Evolutionary conservation across 23 tunicate species (phyloP).

Genomic region (Trididemnum nubilum): DNA sequence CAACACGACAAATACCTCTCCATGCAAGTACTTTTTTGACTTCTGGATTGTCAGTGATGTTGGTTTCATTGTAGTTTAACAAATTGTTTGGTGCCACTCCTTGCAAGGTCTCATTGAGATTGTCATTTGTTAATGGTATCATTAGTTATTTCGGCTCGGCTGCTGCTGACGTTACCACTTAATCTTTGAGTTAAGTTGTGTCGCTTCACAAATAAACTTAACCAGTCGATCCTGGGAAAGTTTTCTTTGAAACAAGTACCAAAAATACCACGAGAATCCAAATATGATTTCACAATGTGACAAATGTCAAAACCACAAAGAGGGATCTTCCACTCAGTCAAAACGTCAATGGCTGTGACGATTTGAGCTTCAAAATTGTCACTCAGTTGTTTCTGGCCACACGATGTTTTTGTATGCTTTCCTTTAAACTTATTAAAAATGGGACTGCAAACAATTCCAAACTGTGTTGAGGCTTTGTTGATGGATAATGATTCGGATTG

Average conservation of each 20-base stretch:
- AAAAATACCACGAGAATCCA: neutral
- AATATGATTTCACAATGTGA: neutral
- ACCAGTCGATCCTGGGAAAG: constrained; percentile 7
- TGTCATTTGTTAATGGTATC: constrained; percentile 1
- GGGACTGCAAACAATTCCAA: neutral
- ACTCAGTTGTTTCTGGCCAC: neutral
- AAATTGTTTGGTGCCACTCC: neutral
- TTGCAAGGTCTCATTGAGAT: neutral
- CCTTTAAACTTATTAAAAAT: neutral
- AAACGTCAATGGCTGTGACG: neutral
- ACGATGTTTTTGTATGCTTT: neutral
- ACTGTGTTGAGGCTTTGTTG: neutral
- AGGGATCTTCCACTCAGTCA: constrained; percentile 1
- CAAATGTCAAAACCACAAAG: neutral
- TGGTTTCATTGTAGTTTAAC: constrained; percentile 25
- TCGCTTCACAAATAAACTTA: neutral
- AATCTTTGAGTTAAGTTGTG: constrained; percentile 13
- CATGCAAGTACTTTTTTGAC: neutral
- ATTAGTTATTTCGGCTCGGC: constrained; percentile 2
- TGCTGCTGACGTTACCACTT: neutral
- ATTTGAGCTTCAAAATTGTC: neutral
- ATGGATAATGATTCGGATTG: neutral
- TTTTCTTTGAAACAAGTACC: neutral
- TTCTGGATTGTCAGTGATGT: constrained; percentile 1
- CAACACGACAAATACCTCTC: neutral